These are phyloP conservation scores for Micromys minutus DNA, from an alignment of 2,113 vertebrate genomes.

Conservation along the genomic window DNA sequence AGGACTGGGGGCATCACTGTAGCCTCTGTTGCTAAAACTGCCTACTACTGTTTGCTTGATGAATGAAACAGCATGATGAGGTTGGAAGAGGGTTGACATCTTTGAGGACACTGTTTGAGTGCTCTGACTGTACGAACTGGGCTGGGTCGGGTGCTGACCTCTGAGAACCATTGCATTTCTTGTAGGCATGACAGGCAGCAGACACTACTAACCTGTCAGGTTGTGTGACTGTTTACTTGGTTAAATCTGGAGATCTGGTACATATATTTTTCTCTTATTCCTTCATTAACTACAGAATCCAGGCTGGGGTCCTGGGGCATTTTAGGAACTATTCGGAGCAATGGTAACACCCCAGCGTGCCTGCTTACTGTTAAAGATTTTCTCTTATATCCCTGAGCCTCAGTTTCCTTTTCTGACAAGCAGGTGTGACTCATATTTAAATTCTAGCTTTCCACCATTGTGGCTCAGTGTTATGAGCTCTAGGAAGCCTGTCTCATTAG, in stretches of 20 bases:
- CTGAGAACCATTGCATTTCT: not conserved
- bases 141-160: not conserved
- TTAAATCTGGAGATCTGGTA: not conserved
- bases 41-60: not conserved
- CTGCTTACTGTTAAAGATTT: not conserved
- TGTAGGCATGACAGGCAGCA: accelerated
- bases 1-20: not conserved
- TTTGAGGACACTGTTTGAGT: not conserved
- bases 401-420: constrained; percentile 32
- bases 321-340: not conserved
- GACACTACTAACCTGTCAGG: not conserved
- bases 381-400: not conserved
- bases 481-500: not conserved
- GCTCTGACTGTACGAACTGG: not conserved
- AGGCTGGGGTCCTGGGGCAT: not conserved
- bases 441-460: not conserved
- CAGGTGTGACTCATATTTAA: not conserved
- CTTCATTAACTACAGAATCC: not conserved
- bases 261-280: not conserved
- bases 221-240: not conserved
- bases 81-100: not conserved
- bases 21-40: not conserved
- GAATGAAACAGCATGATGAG: not conserved
- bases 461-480: not conserved
- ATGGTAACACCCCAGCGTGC: not conserved